phyloP scores from a whole-genome alignment of 2,113 vertebrate species.

The Erythrocercus mccallii region DNA sequence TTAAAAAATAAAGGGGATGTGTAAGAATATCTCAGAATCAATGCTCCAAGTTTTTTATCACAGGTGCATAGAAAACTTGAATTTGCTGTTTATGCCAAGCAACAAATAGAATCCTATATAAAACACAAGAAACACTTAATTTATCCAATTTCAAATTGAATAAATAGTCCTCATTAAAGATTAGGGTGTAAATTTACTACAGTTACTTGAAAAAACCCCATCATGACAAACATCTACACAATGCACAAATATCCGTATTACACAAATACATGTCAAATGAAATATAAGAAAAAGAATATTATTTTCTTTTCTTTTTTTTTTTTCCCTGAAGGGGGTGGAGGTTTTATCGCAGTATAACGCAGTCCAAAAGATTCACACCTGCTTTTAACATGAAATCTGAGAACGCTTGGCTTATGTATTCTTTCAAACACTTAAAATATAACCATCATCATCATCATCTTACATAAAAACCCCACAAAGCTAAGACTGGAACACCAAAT shows the following conservation, averaged over 20 bases:
- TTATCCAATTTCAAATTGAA: not conserved
- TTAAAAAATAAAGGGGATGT: not conserved
- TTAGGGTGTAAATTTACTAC: not conserved
- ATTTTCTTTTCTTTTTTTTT: not conserved
- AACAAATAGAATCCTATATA: not conserved
- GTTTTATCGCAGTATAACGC: not conserved
- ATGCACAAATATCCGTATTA: not conserved
- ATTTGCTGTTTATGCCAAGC: not conserved
- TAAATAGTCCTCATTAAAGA: not conserved
- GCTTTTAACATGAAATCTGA: not conserved
- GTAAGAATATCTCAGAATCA: not conserved
- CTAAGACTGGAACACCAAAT: not conserved
- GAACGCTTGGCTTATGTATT: not conserved
- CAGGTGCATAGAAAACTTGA: not conserved
- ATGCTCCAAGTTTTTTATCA: not conserved
- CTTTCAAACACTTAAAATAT: not conserved
- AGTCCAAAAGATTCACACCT: not conserved
- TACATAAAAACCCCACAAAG: not conserved
- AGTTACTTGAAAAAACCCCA: not conserved
- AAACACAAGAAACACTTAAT: not conserved
- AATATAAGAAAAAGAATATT: not conserved
- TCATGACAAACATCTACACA: not conserved
- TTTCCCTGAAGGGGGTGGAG: accelerated
- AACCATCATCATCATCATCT: not conserved
- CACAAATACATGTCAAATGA: not conserved